Evolutionary conservation across 53 echinoderm and acorn worm species (phyloP).

Genomic region (Arbacia lixula): DNA sequence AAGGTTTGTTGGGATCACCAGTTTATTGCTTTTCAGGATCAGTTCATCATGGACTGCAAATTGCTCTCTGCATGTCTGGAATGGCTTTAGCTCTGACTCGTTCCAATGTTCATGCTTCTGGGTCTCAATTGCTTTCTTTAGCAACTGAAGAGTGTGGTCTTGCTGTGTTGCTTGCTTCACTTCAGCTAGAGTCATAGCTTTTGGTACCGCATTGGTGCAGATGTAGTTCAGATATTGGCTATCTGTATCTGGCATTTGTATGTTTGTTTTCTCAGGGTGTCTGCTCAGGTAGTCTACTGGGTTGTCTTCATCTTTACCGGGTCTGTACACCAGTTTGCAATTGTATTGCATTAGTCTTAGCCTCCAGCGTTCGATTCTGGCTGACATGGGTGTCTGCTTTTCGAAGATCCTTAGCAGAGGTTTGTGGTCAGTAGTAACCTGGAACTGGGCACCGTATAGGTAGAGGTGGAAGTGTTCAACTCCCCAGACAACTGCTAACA

Average conservation of each 20-base stretch:
- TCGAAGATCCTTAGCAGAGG: constrained; percentile 71
- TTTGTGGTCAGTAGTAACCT: constrained; percentile 72
- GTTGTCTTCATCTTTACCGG: constrained; percentile 65
- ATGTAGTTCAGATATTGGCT: constrained; percentile 67
- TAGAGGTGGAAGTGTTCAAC: constrained; percentile 70
- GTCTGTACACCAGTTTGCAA: constrained; percentile 62
- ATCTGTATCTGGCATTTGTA: constrained; percentile 25
- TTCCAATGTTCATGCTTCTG: constrained; percentile 43
- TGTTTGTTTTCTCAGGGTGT: too few species aligned
- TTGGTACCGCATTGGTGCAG: constrained; percentile 63
- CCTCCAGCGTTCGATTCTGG: constrained; percentile 77
- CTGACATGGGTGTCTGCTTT: constrained; percentile 28
- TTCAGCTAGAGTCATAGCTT: constrained; percentile 65
- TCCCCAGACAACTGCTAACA: constrained; percentile 65
- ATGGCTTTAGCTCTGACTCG: constrained; percentile 1
- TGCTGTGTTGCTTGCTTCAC: constrained; percentile 37
- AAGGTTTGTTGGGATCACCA: constrained; percentile 52
- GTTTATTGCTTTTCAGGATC: constrained; percentile 28
- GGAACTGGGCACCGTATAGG: constrained; percentile 61
- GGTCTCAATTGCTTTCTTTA: constrained; percentile 16
- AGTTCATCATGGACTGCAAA: constrained; percentile 50
- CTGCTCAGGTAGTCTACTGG: constrained; percentile 77
- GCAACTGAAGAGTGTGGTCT: constrained; percentile 34
- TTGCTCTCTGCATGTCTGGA: constrained; percentile 39
- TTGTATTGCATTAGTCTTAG: constrained; percentile 70